A percentile compares a stretch with the other conserved stretches of the same genome.
Evolutionary conservation across 2,113 vertebrate genomes (phyloP).

Genomic region (Chionodraco myersi): DNA sequence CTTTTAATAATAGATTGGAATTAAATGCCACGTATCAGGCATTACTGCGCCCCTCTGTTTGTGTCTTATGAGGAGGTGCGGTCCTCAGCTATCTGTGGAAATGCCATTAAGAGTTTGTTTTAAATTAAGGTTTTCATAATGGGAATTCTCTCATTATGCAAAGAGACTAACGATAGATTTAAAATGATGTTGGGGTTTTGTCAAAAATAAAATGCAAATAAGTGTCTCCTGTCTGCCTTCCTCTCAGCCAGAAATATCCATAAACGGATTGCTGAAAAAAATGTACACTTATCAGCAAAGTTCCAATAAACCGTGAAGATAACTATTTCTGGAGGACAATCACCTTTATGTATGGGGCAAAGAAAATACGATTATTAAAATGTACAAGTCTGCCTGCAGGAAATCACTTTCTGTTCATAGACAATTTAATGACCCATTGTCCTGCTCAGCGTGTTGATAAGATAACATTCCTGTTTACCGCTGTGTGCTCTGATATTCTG

Average conservation of each 20-base stretch:
- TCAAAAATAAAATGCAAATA: background rate
- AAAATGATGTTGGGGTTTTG: slow-evolving; percentile 17
- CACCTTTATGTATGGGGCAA: slow-evolving; percentile 20
- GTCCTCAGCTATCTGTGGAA: slow-evolving; percentile 35
- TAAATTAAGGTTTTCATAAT: slow-evolving; percentile 46
- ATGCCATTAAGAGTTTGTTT: slow-evolving; percentile 49
- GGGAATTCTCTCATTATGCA: slow-evolving; percentile 28
- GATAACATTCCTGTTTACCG: slow-evolving; percentile 13
- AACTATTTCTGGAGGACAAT: slow-evolving; percentile 20
- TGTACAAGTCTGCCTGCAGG: slow-evolving; percentile 25
- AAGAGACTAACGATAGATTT: slow-evolving; percentile 15
- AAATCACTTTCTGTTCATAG: slow-evolving; percentile 40
- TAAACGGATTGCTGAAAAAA: background rate
- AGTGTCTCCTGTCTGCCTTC: background rate
- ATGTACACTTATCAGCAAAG: slow-evolving; percentile 6
- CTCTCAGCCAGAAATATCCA: background rate
- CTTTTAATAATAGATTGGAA: slow-evolving; percentile 66
- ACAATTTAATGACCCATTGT: slow-evolving; percentile 39
- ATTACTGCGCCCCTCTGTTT: slow-evolving; percentile 46
- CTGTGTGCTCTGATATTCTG: slow-evolving; percentile 13
- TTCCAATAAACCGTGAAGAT: slow-evolving; percentile 22
- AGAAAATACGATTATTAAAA: slow-evolving; percentile 34
- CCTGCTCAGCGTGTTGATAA: slow-evolving; percentile 5
- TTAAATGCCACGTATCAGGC: slow-evolving; percentile 65
- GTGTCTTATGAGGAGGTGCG: slow-evolving; percentile 24